Base-by-base conservation (phyloP, 2,888 invertebrate species). In the Drosophila borealis region DNA sequence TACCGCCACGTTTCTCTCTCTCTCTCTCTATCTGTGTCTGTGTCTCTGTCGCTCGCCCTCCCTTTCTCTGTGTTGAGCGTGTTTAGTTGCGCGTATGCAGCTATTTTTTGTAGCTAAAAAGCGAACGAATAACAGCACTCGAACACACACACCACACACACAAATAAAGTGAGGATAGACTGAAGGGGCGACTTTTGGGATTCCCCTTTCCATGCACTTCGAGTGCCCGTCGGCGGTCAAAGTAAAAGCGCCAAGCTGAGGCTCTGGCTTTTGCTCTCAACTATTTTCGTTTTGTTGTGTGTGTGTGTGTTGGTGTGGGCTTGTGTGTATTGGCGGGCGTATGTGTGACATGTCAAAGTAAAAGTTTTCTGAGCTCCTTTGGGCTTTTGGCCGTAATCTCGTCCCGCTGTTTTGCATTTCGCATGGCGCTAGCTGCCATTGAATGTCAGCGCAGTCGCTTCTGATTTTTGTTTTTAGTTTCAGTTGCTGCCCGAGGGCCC, bases 211-310 rank as follows among this genome's bases (percentile, higher is more conserved):
- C 83, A 74, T 87, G 81, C 72, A 87, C 81, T 83, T 81, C 68
- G 73, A 87, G 86, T 79, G 83, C 83, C 83, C 78, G 55, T 51
- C 74, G 83, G 83, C 88, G 80, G 78, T 84, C 81, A 84, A 84
- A 81, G 83, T 66, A 81, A 81, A 80, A 64, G 82, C 73, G 62
- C 49, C 48, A 45, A 55, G 48, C 44, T 68, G 66, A 59, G 59
- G 71, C 59, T 63, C 59, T 67, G 62, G 69, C 74, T 61, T 77
- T 74, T 74, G 62, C 76, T 68, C 65, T 68, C 68, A 69, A 75
- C 73, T 66, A 67, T 71, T 78, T 73, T 68, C 73, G 59, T 60
- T 59, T 41, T 56, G 14, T 70, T 46, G 25, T 34, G 21, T 39
- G 17, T 48, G 9, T 56, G 34, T 41, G 19, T 62, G 21, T 56